Evolutionary conservation across 2,797 vertebrate species (phyloP).

Genomic region (Xenentodon cancila): DNA sequence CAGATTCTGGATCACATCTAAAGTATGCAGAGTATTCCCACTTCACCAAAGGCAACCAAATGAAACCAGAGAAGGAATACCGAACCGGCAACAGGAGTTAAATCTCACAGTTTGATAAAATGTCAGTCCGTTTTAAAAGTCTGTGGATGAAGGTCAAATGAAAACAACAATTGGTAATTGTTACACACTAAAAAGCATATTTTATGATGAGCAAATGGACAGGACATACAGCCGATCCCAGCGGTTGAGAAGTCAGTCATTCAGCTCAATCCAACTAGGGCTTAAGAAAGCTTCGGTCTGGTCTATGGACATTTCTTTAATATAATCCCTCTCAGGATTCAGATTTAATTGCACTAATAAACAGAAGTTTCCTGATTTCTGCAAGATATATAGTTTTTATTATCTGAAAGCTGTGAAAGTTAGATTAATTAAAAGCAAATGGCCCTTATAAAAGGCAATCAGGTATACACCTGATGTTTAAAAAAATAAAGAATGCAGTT

Average conservation of each 20-base stretch:
- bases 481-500: conserved; percentile 24
- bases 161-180: too few species aligned
- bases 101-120: conserved; percentile 33
- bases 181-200: too few species aligned
- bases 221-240: too few species aligned
- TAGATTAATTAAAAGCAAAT: conserved; percentile 68
- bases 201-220: too few species aligned
- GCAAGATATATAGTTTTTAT: conserved; percentile 63
- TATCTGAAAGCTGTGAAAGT: conserved; percentile 51
- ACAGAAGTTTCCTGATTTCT: conserved; percentile 49
- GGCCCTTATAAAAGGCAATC: conserved; percentile 44
- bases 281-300: too few species aligned
- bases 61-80: conserved; percentile 7
- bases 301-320: conserved; percentile 8
- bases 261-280: too few species aligned
- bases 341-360: conserved; percentile 55
- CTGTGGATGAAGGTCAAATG: too few species aligned
- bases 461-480: conserved; percentile 10
- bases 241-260: too few species aligned
- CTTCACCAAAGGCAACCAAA: neutral
- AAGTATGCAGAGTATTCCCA: neutral
- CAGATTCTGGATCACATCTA: neutral
- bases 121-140: too few species aligned
- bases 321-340: conserved; percentile 22
- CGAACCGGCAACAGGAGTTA: conserved; percentile 20